Conservation (phyloP, 2,113 vertebrate species). For the Cyanoderma ruficeps region DNA sequence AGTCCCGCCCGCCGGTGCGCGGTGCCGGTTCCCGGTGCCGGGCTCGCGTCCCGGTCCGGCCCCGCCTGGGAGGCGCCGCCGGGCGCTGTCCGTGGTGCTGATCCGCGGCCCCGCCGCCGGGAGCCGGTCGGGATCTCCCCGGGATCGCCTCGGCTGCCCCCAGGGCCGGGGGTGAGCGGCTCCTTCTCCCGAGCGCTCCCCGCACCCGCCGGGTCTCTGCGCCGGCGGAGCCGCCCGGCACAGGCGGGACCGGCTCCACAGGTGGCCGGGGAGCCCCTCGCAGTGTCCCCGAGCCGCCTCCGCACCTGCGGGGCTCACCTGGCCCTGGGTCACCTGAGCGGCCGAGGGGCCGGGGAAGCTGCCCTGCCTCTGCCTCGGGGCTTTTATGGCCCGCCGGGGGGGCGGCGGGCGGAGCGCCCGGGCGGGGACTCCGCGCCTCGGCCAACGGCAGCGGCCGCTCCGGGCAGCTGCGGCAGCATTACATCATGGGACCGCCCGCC, state of each 20-base stretch:
- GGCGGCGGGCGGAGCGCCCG: slow-evolving; percentile 48
- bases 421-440: slow-evolving; percentile 8
- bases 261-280: not conserved
- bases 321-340: not conserved
- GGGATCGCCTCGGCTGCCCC: not conserved
- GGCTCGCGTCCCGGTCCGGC: not conserved
- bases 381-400: slow-evolving; percentile 65
- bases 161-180: not conserved
- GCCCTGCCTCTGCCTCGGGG: not conserved
- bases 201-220: not conserved
- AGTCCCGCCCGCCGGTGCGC: not conserved
- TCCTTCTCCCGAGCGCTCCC: not conserved
- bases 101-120: not conserved
- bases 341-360: slow-evolving; percentile 1
- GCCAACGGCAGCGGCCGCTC: slow-evolving; percentile 63
- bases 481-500: slow-evolving; percentile 75
- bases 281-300: not conserved
- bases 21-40: not conserved
- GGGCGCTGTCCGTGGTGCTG: slow-evolving; percentile 56
- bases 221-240: not conserved
- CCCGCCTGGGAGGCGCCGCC: not conserved
- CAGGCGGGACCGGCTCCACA: not conserved
- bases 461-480: slow-evolving; percentile 39
- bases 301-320: slow-evolving; percentile 42
- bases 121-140: not conserved